phyloP scores from a whole-genome alignment of 2,888 invertebrate genomes.

The Agrenia bidenticulata region DNA sequence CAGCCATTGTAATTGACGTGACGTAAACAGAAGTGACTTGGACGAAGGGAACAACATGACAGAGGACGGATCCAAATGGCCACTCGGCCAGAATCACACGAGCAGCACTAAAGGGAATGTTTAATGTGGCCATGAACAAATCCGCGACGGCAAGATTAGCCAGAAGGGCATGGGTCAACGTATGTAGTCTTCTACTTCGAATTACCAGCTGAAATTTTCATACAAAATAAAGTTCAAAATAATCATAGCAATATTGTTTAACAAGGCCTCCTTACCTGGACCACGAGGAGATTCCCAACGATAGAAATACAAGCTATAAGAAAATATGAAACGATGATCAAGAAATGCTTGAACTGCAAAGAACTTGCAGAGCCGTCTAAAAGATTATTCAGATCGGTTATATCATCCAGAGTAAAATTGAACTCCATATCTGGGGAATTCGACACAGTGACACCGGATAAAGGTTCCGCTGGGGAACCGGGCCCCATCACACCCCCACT shows the following conservation, averaged over 20 bases:
- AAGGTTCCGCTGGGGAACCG: not conserved
- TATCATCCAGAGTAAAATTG: constrained; percentile 47
- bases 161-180: constrained; percentile 62
- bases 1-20: constrained; percentile 58
- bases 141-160: constrained; percentile 61
- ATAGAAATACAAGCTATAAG: constrained; percentile 47
- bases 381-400: constrained; percentile 47
- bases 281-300: constrained; percentile 50
- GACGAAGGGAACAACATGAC: constrained; percentile 57
- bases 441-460: constrained; percentile 9
- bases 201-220: constrained; percentile 56
- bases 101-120: constrained; percentile 58
- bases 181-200: constrained; percentile 60
- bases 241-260: not conserved
- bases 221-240: not conserved
- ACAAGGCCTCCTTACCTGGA: constrained; percentile 44
- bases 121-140: constrained; percentile 55
- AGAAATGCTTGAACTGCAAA: constrained; percentile 42
- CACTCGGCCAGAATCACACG: constrained; percentile 57
- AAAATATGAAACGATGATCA: constrained; percentile 46
- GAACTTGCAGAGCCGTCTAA: constrained; percentile 32
- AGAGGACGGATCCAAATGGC: constrained; percentile 58
- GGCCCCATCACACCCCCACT: not conserved
- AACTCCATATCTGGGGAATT: constrained; percentile 38
- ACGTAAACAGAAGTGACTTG: constrained; percentile 58